Evolutionary conservation across 2,888 invertebrate genomes (phyloP).

Genomic region (Notodonta ziczac): DNA sequence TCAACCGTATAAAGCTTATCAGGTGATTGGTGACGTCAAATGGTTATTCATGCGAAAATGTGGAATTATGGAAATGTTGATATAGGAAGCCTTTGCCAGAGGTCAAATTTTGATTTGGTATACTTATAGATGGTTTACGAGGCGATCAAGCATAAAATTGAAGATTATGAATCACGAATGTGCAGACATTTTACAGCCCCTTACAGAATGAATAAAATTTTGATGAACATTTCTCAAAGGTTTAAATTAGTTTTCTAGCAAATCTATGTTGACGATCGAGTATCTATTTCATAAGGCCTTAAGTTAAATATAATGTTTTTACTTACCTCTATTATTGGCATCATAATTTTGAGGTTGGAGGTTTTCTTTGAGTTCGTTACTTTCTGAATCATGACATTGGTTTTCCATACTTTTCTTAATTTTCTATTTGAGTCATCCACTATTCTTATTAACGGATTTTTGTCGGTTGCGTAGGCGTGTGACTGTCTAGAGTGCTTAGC

Average conservation of each 20-base stretch:
- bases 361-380: slow-evolving; percentile 12
- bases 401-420: slow-evolving; percentile 10
- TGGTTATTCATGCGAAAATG: slow-evolving; percentile 51
- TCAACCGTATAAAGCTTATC: slow-evolving; percentile 64
- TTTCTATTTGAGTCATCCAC: too few relatives aligned
- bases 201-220: slow-evolving; percentile 4
- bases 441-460: slow-evolving; percentile 13
- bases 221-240: not conserved
- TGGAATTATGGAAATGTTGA: slow-evolving; percentile 44
- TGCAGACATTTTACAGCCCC: slow-evolving; percentile 22
- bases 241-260: not conserved
- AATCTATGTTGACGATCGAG: not conserved
- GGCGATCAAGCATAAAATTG: slow-evolving; percentile 31
- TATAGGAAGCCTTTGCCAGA: slow-evolving; percentile 44
- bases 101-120: slow-evolving; percentile 41
- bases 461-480: slow-evolving; percentile 28
- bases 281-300: not conserved
- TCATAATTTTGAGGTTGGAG: slow-evolving; percentile 16
- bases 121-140: slow-evolving; percentile 32
- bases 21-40: slow-evolving; percentile 74
- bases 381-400: slow-evolving; percentile 12
- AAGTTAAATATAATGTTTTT: not conserved
- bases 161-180: slow-evolving; percentile 20
- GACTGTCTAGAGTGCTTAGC: slow-evolving; percentile 24
- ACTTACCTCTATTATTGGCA: not conserved